Percentiles rank a stretch among this genome's conserved stretches.
These are phyloP conservation scores for Pygmarrhopalites habei DNA, from an alignment of 1,140 invertebrate genomes.

Conservation along the genomic window DNA sequence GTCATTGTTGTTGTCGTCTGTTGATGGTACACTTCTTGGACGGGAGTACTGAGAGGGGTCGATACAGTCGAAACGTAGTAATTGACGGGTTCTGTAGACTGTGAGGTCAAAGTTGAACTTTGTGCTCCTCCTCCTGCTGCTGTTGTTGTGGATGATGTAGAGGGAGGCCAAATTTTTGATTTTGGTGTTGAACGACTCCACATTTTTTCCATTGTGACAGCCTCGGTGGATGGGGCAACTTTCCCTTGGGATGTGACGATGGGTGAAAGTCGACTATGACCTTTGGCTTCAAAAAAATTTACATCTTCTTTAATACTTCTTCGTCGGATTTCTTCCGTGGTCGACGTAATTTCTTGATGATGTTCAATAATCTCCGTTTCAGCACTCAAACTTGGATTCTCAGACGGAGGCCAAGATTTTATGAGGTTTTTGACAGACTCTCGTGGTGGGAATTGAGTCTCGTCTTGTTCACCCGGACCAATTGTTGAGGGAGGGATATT, in stretches of 20 bases:
- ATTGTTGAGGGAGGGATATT: constrained; percentile 36
- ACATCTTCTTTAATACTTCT: constrained; percentile 12
- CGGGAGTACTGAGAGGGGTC: constrained; percentile 28
- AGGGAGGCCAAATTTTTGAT: background rate
- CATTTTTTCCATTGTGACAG: constrained; percentile 28
- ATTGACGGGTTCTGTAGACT: background rate
- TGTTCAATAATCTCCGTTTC: constrained; percentile 43
- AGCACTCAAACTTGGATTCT: constrained; percentile 42
- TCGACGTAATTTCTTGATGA: background rate
- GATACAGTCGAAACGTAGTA: constrained; percentile 32
- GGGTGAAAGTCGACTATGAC: background rate
- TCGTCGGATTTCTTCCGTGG: constrained; percentile 1
- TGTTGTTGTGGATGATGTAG: background rate
- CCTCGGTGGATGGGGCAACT: constrained; percentile 21
- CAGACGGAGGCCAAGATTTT: constrained; percentile 42
- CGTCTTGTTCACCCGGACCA: constrained; percentile 45
- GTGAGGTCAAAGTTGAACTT: background rate
- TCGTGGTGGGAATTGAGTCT: background rate
- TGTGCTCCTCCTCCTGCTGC: background rate
- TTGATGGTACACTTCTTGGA: background rate
- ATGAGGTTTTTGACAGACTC: constrained; percentile 13
- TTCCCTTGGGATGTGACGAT: background rate
- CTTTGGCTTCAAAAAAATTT: constrained; percentile 2
- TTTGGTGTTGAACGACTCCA: constrained; percentile 23
- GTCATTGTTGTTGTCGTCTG: background rate